A percentile compares a stretch with the other conserved stretches of the same genome.
phyloP scores from a whole-genome alignment of 2,113 vertebrate genomes.

The Osmerus mordax region DNA sequence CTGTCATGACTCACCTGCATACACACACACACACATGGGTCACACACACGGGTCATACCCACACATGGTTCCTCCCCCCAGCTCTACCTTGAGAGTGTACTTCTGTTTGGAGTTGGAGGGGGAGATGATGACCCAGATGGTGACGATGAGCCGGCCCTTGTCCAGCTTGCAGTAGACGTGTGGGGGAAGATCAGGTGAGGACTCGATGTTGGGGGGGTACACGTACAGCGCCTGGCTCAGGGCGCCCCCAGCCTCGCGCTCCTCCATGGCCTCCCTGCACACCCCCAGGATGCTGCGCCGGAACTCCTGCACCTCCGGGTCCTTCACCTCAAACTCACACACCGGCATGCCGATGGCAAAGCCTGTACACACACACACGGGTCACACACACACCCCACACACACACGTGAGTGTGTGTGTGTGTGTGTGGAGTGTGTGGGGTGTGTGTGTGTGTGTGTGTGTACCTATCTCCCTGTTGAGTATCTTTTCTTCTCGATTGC shows the following conservation, averaged over 20 bases:
- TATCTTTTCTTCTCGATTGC: constrained; percentile 79
- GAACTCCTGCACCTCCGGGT: constrained; percentile 68
- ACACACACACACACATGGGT: neutral
- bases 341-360: constrained; percentile 80
- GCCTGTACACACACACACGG: constrained; percentile 43
- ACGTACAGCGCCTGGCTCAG: constrained; percentile 77
- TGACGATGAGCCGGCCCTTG: constrained; percentile 74
- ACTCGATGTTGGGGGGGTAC: constrained; percentile 77
- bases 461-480: constrained; percentile 77
- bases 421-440: no score
- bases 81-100: constrained; percentile 73
- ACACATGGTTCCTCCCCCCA: neutral
- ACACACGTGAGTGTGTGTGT: no score
- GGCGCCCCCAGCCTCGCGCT: constrained; percentile 69
- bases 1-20: constrained; percentile 66
- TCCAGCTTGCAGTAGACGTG: constrained; percentile 69
- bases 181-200: constrained; percentile 69
- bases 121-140: constrained; percentile 80
- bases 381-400: no score
- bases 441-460: neutral
- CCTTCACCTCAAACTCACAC: constrained; percentile 71
- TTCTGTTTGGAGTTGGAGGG: constrained; percentile 80
- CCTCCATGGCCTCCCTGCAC: constrained; percentile 78
- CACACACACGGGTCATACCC: constrained; percentile 3
- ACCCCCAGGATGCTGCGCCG: constrained; percentile 65